Evolutionary conservation across 2,888 invertebrate genomes (phyloP).

Genomic region (Lepidonotus clava): DNA sequence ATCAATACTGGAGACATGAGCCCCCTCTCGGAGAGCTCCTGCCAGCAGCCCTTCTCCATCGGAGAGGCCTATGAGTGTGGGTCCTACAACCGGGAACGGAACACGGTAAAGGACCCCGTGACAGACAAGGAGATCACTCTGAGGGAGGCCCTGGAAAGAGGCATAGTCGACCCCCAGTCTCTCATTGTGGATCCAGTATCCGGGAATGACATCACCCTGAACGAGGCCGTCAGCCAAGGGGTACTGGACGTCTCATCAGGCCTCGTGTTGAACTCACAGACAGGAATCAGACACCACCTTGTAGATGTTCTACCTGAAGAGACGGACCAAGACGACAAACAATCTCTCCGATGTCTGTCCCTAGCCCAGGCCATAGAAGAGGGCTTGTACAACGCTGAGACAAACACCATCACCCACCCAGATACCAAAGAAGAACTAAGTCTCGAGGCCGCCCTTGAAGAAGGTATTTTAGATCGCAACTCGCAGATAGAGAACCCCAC

Average conservation of each 20-base stretch:
- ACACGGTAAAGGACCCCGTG: conserved; percentile 69
- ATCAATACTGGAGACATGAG: conserved; percentile 51
- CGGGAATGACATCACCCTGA: conserved; percentile 90
- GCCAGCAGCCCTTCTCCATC: conserved; percentile 64
- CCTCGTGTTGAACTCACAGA: conserved; percentile 86
- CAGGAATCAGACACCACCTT: conserved; percentile 87
- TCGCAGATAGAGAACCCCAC: conserved; percentile 56
- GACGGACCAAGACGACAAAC: background rate
- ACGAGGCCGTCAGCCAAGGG: conserved; percentile 85
- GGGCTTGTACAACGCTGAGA: conserved; percentile 74
- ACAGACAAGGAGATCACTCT: conserved; percentile 67
- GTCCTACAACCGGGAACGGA: conserved; percentile 69
- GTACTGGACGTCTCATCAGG: conserved; percentile 81
- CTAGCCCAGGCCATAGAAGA: conserved; percentile 61
- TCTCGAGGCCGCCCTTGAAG: conserved; percentile 89
- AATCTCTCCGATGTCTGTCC: background rate
- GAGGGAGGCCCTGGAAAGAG: conserved; percentile 69
- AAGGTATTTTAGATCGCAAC: conserved; percentile 84
- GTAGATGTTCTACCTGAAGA: conserved; percentile 62
- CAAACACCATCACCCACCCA: conserved; percentile 82
- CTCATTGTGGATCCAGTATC: conserved; percentile 87
- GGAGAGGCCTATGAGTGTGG: conserved; percentile 72
- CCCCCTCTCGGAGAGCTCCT: conserved; percentile 7
- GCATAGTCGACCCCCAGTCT: conserved; percentile 83
- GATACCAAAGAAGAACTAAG: conserved; percentile 88